Percentiles rank a stretch among this genome's conserved stretches.
Conservation (phyloP, 2,797 vertebrate species). For the Graptemys geographica region DNA sequence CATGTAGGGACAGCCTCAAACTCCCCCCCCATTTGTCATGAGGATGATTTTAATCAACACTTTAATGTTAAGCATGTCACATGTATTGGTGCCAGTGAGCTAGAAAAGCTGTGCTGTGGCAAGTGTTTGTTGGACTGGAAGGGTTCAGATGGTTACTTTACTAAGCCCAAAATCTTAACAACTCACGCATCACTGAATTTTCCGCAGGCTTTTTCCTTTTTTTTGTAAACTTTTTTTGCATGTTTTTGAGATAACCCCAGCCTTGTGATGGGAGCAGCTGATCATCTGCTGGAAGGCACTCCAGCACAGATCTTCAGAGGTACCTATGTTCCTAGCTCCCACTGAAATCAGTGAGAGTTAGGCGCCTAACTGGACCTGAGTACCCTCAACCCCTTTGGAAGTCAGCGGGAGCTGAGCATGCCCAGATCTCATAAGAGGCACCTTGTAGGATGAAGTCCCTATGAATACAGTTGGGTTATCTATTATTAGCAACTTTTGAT, state of each 20-base stretch:
- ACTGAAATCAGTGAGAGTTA: neutral
- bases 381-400: neutral
- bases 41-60: neutral
- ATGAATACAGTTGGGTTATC: rapidly evolving
- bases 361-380: neutral
- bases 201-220: neutral
- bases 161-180: neutral
- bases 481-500: neutral
- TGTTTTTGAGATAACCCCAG: neutral
- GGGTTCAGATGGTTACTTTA: neutral
- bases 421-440: rapidly evolving
- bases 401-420: rapidly evolving
- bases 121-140: neutral
- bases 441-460: neutral
- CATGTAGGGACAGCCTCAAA: neutral
- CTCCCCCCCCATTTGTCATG: neutral
- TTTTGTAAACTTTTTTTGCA: neutral
- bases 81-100: neutral
- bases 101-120: neutral
- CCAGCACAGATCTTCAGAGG: neutral
- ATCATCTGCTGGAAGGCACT: rapidly evolving
- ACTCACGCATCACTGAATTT: neutral
- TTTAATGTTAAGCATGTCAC: rapidly evolving
- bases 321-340: neutral
- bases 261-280: rapidly evolving